phyloP scores from a whole-genome alignment of 2,888 invertebrate species.

The Marasmarcha lunaedactyla region DNA sequence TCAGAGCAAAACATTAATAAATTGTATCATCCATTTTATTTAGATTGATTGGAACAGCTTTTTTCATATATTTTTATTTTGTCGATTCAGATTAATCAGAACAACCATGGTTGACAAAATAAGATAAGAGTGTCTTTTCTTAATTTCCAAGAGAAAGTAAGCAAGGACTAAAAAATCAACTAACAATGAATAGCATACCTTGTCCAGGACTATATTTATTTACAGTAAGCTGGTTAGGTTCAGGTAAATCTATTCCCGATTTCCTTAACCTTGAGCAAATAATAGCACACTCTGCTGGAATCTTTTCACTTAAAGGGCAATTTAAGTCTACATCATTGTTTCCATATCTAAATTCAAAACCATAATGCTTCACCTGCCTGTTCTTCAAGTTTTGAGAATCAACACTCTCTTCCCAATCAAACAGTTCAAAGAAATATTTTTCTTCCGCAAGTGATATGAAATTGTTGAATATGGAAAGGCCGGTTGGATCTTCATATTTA shows the following conservation, averaged over 20 bases:
- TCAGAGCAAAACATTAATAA: too few species aligned
- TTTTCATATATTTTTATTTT: too few species aligned
- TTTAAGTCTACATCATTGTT: conserved; percentile 85
- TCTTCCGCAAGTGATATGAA: conserved; percentile 82
- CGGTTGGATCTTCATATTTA: conserved; percentile 68
- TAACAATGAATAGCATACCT: conserved; percentile 50
- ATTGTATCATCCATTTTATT: too few species aligned
- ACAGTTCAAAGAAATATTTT: conserved; percentile 61
- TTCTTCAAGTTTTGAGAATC: conserved; percentile 74
- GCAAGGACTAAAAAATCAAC: too few species aligned
- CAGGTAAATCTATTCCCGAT: conserved; percentile 34
- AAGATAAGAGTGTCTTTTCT: too few species aligned
- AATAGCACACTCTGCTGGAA: conserved; percentile 78
- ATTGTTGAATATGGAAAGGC: conserved; percentile 76
- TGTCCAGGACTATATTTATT: conserved; percentile 89
- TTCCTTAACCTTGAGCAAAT: conserved; percentile 72
- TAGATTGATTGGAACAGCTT: too few species aligned
- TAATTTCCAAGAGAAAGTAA: too few species aligned
- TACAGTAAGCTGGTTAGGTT: conserved; percentile 87
- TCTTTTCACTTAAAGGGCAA: conserved; percentile 72
- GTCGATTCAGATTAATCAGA: too few species aligned
- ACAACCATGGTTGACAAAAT: too few species aligned
- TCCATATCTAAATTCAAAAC: conserved; percentile 91
- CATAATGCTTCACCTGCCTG: conserved; percentile 89
- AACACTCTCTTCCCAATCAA: conserved; percentile 60